Percentiles rank a stretch among this genome's conserved stretches.
Evolutionary conservation across 2,113 vertebrate genomes (phyloP).

Genomic region (Podarcis cretensis): DNA sequence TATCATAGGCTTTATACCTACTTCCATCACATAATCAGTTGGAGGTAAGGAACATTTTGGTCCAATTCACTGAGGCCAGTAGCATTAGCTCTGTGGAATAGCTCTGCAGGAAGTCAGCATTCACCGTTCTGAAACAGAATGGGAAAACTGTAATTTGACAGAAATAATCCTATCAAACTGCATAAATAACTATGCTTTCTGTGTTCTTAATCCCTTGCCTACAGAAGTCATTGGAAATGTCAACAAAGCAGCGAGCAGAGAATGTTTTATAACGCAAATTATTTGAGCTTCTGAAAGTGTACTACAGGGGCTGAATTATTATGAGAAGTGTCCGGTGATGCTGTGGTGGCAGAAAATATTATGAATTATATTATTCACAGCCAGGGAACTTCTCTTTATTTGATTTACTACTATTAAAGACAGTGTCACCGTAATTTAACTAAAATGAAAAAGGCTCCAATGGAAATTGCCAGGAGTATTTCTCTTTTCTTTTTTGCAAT

Average conservation of each 20-base stretch:
- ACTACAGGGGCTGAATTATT: background rate
- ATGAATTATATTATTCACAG: conserved; percentile 8
- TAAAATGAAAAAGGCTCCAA: conserved; percentile 10
- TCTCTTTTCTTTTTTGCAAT: no score
- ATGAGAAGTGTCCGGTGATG: background rate
- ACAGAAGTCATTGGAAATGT: conserved; percentile 9
- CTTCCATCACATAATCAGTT: no score
- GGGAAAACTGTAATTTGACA: background rate
- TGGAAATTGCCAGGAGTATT: conserved; percentile 13
- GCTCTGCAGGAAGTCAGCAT: background rate
- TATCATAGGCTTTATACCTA: no score
- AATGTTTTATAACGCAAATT: background rate
- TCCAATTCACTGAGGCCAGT: background rate
- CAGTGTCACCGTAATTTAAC: background rate
- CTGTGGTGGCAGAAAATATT: background rate
- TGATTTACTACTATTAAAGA: background rate
- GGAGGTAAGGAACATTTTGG: no score
- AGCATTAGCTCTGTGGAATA: background rate
- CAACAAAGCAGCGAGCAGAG: conserved; percentile 7
- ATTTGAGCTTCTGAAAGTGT: background rate
- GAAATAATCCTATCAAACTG: background rate
- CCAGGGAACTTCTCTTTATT: background rate
- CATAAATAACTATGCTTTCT: background rate
- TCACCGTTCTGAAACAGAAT: background rate
- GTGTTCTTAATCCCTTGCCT: conserved; percentile 1